Evolutionary conservation across 2,113 vertebrate genomes (phyloP).

Genomic region (Raja brachyura): DNA sequence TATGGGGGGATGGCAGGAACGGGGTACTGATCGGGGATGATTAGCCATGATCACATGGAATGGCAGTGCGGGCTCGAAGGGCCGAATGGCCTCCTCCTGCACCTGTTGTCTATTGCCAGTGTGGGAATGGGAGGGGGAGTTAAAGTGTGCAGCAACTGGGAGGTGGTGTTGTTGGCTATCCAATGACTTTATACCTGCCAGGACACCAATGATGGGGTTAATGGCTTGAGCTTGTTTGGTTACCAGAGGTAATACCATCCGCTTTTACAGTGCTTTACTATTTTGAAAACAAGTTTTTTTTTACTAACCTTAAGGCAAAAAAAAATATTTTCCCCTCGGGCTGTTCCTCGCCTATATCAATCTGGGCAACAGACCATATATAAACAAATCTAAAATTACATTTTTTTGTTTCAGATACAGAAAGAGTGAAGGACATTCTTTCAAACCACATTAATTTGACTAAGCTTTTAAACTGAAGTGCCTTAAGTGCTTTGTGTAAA

Average conservation of each 20-base stretch:
- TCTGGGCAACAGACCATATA: neutral
- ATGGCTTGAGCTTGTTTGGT: neutral
- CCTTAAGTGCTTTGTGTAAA: neutral
- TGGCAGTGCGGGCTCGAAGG: no score
- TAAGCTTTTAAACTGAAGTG: neutral
- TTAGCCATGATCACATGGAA: no score
- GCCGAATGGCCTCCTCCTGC: no score
- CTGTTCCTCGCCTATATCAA: neutral
- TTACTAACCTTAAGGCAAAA: neutral
- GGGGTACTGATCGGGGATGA: no score
- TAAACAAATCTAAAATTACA: conserved; percentile 33
- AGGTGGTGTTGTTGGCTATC: neutral
- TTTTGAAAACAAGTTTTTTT: neutral
- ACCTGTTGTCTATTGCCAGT: no score
- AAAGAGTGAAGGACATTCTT: neutral
- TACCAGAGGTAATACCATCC: neutral
- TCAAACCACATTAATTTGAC: neutral
- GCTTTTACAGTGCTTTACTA: neutral
- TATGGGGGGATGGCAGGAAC: no score
- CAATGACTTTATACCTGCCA: neutral
- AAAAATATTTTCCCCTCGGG: neutral
- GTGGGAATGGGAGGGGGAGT: no score
- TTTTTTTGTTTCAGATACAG: neutral
- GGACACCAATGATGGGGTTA: neutral
- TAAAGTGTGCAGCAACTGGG: no score